Evolutionary conservation across 64 coral and sea anemone genomes (phyloP), one percentile per base, ranked within the genome.

Genomic region (Astreopora myriophthalma): DNA sequence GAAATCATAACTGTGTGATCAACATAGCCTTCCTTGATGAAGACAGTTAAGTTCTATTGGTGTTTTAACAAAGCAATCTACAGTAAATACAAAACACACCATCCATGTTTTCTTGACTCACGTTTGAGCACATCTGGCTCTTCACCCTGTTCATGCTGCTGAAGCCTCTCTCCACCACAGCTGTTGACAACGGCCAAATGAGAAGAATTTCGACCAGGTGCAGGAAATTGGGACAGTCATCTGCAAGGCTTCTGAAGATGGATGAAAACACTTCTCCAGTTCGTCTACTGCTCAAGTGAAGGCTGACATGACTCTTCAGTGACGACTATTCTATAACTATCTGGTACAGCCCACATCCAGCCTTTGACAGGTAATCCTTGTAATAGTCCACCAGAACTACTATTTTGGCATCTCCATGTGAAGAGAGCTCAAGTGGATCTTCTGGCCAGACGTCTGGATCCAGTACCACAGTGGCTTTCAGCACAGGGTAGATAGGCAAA

Each of bases 61-160:
- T n/a, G n/a, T n/a, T n/a, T n/a, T n/a, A n/a, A n/a, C n/a, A n/a
- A n/a, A n/a, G n/a, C n/a, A n/a, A n/a, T n/a, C n/a, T n/a, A n/a
- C n/a, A n/a, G n/a, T n/a, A 76, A 48, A 76, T 48, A 3, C 73
- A 48, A 1, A 76, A 20, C 2, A 76, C 40, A 48, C 40, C 73
- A 76, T 76, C 73, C 73, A 76, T 48, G 36, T 76, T 76, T 9
- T 76, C 38, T 26, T 5, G 73, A 23, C n/a, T 24, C 73, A 76
- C 22, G n/a, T 38, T 48, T 8, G 37, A 76, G 19, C 73, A 0
- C 9, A 46, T 25, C 7, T 8, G 34, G 1, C 4, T 76, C 38
- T 76, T 76, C 7, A 48, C 73, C 38, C 73, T 44, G 38, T 76
- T 76, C 73, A 76, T 48, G 73, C 73, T 76, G 73, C 73, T 76